Conservation (phyloP, 2,797 vertebrate species). For the Notolepis coatsorum region DNA sequence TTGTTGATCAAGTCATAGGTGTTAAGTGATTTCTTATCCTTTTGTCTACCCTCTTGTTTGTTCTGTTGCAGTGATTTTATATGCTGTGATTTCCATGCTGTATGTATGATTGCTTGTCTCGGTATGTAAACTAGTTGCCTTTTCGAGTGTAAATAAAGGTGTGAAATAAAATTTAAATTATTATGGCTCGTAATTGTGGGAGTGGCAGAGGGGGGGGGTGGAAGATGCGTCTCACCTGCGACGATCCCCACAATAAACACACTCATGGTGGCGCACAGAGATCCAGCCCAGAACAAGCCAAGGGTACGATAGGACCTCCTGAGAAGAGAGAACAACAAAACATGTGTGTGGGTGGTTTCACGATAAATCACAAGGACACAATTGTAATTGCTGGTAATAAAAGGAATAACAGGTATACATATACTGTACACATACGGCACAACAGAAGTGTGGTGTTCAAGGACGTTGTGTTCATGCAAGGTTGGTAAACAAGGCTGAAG, state of each 20-base stretch:
- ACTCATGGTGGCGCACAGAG: slow-evolving; percentile 86
- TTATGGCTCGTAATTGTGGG: slow-evolving; percentile 57
- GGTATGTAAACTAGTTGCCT: no score
- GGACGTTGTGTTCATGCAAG: not conserved
- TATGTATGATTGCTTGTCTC: no score
- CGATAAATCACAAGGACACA: not conserved
- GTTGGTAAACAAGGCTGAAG: not conserved
- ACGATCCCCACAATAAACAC: slow-evolving; percentile 90
- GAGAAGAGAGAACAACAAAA: slow-evolving; percentile 19
- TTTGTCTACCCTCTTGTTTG: no score
- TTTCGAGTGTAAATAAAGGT: no score
- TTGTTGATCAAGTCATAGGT: no score
- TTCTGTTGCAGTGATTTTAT: no score
- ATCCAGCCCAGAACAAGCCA: slow-evolving; percentile 94
- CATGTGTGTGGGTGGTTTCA: not conserved
- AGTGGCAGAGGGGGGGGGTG: slow-evolving; percentile 14
- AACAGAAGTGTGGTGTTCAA: not conserved
- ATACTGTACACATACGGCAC: not conserved
- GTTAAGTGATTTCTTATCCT: no score
- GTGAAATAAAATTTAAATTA: no score
- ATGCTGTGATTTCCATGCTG: no score
- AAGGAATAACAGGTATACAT: not conserved
- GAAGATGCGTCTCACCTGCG: slow-evolving; percentile 82
- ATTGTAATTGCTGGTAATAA: not conserved
- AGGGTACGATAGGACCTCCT: slow-evolving; percentile 89